phyloP scores from a whole-genome alignment of 2,888 invertebrate genomes.

The Charanyca ferruginea region DNA sequence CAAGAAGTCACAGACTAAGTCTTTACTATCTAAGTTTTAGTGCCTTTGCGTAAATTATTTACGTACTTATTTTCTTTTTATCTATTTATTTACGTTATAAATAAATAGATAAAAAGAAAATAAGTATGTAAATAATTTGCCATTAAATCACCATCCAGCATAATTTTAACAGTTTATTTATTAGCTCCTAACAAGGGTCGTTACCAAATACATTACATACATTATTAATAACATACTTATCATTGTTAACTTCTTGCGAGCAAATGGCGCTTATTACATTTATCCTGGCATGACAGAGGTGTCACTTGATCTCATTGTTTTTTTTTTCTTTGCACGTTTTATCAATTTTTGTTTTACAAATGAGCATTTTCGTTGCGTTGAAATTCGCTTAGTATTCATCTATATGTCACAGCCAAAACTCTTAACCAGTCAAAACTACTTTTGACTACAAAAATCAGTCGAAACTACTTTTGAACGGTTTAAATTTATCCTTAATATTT shows the following conservation, averaged over 20 bases:
- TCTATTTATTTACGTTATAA: background rate
- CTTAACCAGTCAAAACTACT: no score
- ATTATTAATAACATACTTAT: no score
- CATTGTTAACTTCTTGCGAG: background rate
- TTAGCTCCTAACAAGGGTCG: background rate
- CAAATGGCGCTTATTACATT: background rate
- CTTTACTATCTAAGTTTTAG: background rate
- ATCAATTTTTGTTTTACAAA: background rate
- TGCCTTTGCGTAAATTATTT: background rate
- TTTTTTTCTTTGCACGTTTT: background rate
- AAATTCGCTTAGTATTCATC: background rate
- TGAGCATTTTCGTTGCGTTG: constrained; percentile 1
- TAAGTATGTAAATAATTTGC: background rate
- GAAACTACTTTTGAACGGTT: no score
- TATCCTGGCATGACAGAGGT: background rate
- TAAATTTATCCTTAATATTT: no score
- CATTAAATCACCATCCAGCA: background rate
- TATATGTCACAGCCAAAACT: no score
- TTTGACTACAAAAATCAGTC: no score
- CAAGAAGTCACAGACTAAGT: constrained; percentile 1
- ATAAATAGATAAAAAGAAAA: background rate
- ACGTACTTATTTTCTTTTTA: background rate
- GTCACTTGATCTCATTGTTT: background rate
- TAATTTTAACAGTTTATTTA: background rate
- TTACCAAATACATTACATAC: no score